Percentiles rank a stretch among this genome's conserved stretches.
Evolutionary conservation across 64 coral and sea anemone genomes (phyloP).

Genomic region (Catalaphyllia jardinei): DNA sequence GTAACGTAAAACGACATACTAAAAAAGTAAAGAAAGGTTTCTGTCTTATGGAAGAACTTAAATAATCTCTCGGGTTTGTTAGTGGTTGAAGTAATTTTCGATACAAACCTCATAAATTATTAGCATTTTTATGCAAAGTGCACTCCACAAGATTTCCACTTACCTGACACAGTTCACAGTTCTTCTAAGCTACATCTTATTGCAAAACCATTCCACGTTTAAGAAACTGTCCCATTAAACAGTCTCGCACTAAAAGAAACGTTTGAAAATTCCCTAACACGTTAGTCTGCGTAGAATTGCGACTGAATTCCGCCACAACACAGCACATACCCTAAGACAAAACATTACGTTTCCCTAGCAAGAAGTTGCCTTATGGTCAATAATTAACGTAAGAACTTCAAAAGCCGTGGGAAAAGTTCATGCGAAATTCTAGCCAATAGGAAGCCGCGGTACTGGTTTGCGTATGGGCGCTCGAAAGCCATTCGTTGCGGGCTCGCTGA

Average conservation of each 20-base stretch:
- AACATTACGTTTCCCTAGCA: slow-evolving; percentile 1
- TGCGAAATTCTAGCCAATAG: background rate
- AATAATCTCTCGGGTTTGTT: slow-evolving; percentile 3
- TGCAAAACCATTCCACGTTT: background rate
- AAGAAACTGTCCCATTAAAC: background rate
- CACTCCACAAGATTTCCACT: slow-evolving; percentile 27
- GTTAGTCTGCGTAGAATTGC: background rate
- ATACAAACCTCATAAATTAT: slow-evolving; percentile 49
- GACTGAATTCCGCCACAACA: background rate
- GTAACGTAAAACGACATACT: background rate
- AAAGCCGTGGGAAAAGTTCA: background rate
- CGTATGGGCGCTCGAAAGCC: background rate
- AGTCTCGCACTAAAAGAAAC: too few relatives aligned
- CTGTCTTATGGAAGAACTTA: background rate
- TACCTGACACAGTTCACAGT: slow-evolving; percentile 6
- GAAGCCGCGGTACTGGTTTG: background rate
- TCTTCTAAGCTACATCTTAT: slow-evolving; percentile 2
- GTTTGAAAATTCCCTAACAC: too few relatives aligned
- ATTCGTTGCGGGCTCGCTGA: too few relatives aligned
- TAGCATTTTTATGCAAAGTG: slow-evolving; percentile 18
- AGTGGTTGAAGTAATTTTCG: slow-evolving; percentile 24
- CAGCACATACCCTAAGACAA: background rate
- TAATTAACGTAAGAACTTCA: slow-evolving; percentile 8
- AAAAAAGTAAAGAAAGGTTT: background rate
- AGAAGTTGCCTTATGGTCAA: background rate